Base-by-base conservation (phyloP, 2,888 invertebrate genomes). In the Andrena bucephala region DNA sequence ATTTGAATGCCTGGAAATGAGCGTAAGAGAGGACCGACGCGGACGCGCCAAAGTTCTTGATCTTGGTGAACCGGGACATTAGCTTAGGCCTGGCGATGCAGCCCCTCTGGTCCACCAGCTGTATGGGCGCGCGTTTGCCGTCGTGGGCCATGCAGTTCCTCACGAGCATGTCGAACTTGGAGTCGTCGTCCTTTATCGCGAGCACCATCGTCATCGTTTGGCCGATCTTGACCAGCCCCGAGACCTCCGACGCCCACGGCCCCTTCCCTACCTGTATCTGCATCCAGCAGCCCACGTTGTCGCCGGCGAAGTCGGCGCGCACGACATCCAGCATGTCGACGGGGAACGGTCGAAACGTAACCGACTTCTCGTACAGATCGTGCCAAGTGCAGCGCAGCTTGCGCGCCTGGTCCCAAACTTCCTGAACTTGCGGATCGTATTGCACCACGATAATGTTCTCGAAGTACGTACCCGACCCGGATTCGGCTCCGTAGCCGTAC, bases 231-330 rank as follows among this genome's bases (percentile, higher is more conserved):
- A 98, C 98, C 67, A 99, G 95, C 0, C 98, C 98, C 0, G 98
- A 98, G 0, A 98, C 98, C 94, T 98, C 98, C 0, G 98, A 98
- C 10, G 98, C 98, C 98, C 98, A 99, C 0, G 98, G 98, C 29
- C 98, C 98, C 93, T 98, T 98, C 57, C 98, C 98, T 3, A 98
- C 98, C 95, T 99, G 98, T 87, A 99, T 98, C 93, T 98, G 98
- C 98, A 99, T 98, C 98, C 98, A 99, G 94, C 98, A 98, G 24
- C 98, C 98, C 2, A 98, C 98, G 92, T 99, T 99, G 91, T 99
- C 98, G 0, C 98, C 98, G 77, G 98, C 98, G 89, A 99, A 99
- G 91, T 98, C 98, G 2, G 98, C 98, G 71, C 98, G 95, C n/a
- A 98, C 98, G 4, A 98, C 98, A 93, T 98, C 98, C 72, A 98